Base-by-base conservation (phyloP, 1,140 invertebrate genomes). In the Anadara kagoshimensis region DNA sequence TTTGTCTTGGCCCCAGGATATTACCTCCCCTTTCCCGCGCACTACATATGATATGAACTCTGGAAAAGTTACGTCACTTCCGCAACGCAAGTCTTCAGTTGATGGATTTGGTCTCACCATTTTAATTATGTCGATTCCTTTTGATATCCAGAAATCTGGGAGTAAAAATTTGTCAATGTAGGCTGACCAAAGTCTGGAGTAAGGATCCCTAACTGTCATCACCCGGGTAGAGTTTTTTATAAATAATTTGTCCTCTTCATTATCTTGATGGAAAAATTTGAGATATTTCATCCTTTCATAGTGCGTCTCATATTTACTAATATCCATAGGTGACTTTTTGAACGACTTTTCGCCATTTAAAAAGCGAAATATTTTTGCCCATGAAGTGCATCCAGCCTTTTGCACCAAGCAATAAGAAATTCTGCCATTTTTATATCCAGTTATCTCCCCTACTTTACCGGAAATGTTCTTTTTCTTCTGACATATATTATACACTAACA, bases 131-230 rank as follows among this genome's bases (percentile, higher is more conserved):
- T 66, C 22, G 16, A 4, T n/a, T 8, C 67, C 72, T 8, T 36
- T 22, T 12, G 51, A 45, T 18, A 20, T 2, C 77, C 74, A 79
- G 29, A 67, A 76, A 56, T 76, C 78, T 2, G 74, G 74, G 1
- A 79, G 51, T 36, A 72, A 49, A 63, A 79, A 69, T 58, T 79
- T 79, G 63, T 79, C 78, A 20, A 79, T 29, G 45, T 74, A 79
- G 11, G 78, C 78, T 1, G 78, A 79, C 69, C 65, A 79, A 43
- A 79, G 63, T 26, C 78, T 54, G 20, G 65, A 41, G 43, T 70
- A 76, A 10, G 78, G 78, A 12, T 79, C 69, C 29, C 78, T 51
- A 4, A 51, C 49, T 2, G 49, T 51, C 49, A 51, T 51, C 4
- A 51, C 49, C 1, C 49, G 49, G 16, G 20, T 18, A 22, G 49